A percentile compares a stretch with the other conserved stretches of the same genome.
Conservation (phyloP, 2,888 invertebrate genomes). For the Beris chalybata region DNA sequence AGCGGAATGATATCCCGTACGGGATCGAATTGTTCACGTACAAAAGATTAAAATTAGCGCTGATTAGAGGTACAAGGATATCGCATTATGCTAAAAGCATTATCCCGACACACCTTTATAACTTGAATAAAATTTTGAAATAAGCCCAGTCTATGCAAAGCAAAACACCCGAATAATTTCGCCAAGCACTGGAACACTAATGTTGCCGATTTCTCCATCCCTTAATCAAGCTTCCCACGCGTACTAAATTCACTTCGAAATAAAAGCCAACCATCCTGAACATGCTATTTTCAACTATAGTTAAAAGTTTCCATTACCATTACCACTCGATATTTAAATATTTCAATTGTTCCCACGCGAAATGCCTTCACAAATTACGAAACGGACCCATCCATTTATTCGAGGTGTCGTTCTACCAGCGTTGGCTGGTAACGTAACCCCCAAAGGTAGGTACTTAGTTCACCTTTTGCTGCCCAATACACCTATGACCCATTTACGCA, state of each 20-base stretch:
- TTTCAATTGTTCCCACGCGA: conserved; percentile 3
- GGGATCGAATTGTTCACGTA: neutral
- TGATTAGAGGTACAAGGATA: conserved; percentile 23
- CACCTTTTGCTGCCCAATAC: conserved; percentile 18
- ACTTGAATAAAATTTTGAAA: too few species aligned
- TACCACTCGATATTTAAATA: neutral
- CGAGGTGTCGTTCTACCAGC: too few species aligned
- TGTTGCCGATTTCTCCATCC: too few species aligned
- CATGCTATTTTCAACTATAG: too few species aligned
- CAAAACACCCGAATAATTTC: too few species aligned
- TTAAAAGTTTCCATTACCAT: neutral
- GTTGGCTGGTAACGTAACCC: neutral
- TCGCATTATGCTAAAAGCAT: conserved; percentile 5
- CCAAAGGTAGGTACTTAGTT: conserved; percentile 17
- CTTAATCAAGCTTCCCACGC: too few species aligned
- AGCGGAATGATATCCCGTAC: conserved; percentile 7
- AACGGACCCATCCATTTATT: neutral
- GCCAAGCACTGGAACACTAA: too few species aligned
- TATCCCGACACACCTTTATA: neutral
- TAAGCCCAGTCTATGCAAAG: too few species aligned
- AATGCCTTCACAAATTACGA: neutral
- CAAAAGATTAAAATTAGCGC: conserved; percentile 5
- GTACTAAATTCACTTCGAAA: too few species aligned
- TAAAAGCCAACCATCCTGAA: too few species aligned
- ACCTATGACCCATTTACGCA: conserved; percentile 25